phyloP scores from a whole-genome alignment of 2,113 vertebrate species.

The Varanus salvator region DNA sequence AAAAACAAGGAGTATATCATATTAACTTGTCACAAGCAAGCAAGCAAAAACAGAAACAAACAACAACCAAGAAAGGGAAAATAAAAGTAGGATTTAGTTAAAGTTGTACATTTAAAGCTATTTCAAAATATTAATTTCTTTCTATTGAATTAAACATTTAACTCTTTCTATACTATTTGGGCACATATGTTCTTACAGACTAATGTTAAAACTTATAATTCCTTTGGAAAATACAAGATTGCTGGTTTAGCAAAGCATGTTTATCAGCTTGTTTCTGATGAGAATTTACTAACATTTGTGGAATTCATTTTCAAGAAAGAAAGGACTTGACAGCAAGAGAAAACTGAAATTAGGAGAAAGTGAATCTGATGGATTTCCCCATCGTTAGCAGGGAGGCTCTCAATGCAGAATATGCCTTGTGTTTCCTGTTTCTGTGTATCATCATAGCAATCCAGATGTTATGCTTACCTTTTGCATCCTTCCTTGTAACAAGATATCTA shows the following conservation, averaged over 20 bases:
- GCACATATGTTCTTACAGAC: background rate
- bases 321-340: too few relatives aligned
- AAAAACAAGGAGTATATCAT: constrained; percentile 48
- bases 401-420: too few relatives aligned
- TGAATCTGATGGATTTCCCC: too few relatives aligned
- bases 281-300: too few relatives aligned
- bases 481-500: too few relatives aligned
- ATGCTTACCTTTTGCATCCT: too few relatives aligned
- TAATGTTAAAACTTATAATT: background rate
- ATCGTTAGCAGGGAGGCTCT: too few relatives aligned
- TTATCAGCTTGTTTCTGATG: too few relatives aligned
- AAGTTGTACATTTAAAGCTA: constrained; percentile 40
- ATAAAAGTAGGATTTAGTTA: constrained; percentile 38
- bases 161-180: background rate
- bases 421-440: too few relatives aligned
- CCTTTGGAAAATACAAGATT: background rate
- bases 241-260: background rate
- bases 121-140: constrained; percentile 13
- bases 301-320: too few relatives aligned
- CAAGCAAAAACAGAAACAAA: constrained; percentile 25
- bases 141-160: background rate
- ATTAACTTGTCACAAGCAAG: constrained; percentile 43
- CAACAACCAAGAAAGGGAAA: constrained; percentile 7
- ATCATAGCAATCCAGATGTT: too few relatives aligned
- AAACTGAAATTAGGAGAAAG: too few relatives aligned